Conservation (phyloP, 92 coral and sea anemone species). For the Epizoanthus stellaris region DNA sequence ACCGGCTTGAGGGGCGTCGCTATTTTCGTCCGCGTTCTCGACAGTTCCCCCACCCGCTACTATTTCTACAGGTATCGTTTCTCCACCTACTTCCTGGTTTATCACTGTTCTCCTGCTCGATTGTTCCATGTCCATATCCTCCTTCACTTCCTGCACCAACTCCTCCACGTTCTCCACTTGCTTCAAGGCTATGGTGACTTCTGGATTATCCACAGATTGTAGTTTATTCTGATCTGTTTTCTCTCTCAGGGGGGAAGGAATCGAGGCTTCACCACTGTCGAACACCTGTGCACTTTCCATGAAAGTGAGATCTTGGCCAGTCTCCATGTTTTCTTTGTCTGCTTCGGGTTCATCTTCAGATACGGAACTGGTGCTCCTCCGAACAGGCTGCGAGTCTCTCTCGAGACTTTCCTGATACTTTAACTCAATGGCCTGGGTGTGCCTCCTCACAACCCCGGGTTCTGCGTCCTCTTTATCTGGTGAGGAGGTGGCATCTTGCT, state of each 20-base stretch:
- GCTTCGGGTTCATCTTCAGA: slow-evolving; percentile 46
- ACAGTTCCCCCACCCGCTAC: not conserved
- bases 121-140: slow-evolving; percentile 61
- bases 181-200: not conserved
- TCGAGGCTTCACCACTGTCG: not conserved
- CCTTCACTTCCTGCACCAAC: slow-evolving; percentile 56
- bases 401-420: slow-evolving; percentile 28
- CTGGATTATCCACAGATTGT: not conserved
- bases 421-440: slow-evolving; percentile 63
- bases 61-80: not conserved
- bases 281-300: not conserved
- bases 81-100: not conserved
- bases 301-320: not conserved
- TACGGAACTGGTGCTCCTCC: slow-evolving; percentile 29
- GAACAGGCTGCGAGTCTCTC: slow-evolving; percentile 7
- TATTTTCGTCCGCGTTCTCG: not conserved
- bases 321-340: slow-evolving; percentile 15
- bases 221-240: not conserved
- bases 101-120: not conserved
- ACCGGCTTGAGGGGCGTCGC: slow-evolving; percentile 38
- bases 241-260: not conserved
- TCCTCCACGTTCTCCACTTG: slow-evolving; percentile 30
- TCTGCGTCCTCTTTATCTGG: slow-evolving; percentile 16
- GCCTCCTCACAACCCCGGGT: slow-evolving; percentile 76
- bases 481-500: slow-evolving; percentile 10